Percentiles rank a stretch among this genome's conserved stretches.
Evolutionary conservation across 2,888 invertebrate genomes (phyloP).

Genomic region (Heliconius erato): DNA sequence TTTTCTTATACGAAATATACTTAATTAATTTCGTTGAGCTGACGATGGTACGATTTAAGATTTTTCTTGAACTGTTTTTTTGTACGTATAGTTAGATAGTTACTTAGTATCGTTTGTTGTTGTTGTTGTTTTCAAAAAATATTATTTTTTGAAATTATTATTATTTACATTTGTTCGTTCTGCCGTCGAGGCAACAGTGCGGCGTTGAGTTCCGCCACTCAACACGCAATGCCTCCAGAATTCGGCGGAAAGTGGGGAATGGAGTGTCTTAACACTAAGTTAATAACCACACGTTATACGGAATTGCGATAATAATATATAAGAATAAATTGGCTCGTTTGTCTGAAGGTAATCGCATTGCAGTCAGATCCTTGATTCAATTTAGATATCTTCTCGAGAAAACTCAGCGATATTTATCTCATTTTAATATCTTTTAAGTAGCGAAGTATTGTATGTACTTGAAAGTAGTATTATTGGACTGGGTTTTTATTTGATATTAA

Average conservation of each 20-base stretch:
- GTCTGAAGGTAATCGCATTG: slow-evolving; percentile 47
- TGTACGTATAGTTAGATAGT: background rate
- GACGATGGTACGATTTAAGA: background rate
- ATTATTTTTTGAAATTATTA: no score
- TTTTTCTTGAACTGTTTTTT: background rate
- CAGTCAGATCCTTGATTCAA: slow-evolving; percentile 49
- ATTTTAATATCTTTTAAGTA: slow-evolving; percentile 34
- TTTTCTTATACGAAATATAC: slow-evolving; percentile 28
- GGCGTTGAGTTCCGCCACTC: no score
- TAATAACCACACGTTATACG: slow-evolving; percentile 4
- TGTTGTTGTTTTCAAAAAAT: no score
- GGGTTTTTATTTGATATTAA: background rate
- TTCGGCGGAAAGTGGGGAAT: no score
- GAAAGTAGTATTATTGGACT: background rate
- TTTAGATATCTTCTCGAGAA: slow-evolving; percentile 47
- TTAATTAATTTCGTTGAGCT: background rate
- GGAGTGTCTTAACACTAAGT: background rate
- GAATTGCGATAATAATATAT: slow-evolving; percentile 38
- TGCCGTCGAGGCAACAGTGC: no score
- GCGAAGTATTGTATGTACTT: slow-evolving; percentile 21
- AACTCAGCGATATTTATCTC: slow-evolving; percentile 36
- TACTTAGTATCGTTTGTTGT: background rate
- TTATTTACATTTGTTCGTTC: no score
- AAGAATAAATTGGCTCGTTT: slow-evolving; percentile 47
- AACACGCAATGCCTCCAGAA: no score